Percentiles rank a stretch among this genome's conserved stretches.
Evolutionary conservation across 2,888 invertebrate species (phyloP).

Genomic region (Nudaria mundana): DNA sequence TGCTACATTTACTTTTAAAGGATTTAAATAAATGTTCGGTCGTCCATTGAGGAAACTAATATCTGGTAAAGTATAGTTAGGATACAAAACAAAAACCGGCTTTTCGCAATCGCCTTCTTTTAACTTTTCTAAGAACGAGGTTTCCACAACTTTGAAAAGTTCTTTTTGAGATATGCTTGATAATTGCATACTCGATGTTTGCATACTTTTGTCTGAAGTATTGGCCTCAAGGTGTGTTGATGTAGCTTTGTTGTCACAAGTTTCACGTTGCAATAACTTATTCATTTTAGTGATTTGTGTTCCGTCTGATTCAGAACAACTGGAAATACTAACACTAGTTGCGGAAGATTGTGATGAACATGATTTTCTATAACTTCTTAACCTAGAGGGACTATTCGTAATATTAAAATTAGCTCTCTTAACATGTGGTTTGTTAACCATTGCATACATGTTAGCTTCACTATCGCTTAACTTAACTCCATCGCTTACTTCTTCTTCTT

Average conservation of each 20-base stretch:
- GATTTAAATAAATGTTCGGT: constrained; percentile 87
- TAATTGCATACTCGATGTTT: constrained; percentile 82
- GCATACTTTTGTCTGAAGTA: constrained; percentile 87
- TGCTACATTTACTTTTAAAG: constrained; percentile 81
- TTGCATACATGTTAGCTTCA: constrained; percentile 70
- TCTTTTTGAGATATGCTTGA: constrained; percentile 67
- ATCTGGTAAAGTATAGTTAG: constrained; percentile 94
- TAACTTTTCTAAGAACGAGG: constrained; percentile 86
- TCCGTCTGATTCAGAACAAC: constrained; percentile 78
- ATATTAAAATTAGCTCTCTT: constrained; percentile 78
- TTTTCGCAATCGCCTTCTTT: constrained; percentile 84
- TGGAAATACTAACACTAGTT: constrained; percentile 77
- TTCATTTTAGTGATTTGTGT: constrained; percentile 77
- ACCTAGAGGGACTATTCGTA: constrained; percentile 71
- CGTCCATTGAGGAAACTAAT: constrained; percentile 87
- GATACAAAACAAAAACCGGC: constrained; percentile 94
- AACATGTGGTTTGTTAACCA: constrained; percentile 69
- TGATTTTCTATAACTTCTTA: constrained; percentile 64
- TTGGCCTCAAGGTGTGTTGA: constrained; percentile 78
- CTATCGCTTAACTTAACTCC: constrained; percentile 65
- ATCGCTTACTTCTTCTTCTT: constrained; percentile 72
- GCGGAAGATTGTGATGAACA: constrained; percentile 75
- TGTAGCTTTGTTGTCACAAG: constrained; percentile 69
- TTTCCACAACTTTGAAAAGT: constrained; percentile 83
- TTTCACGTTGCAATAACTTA: constrained; percentile 58